Conservation (phyloP, 2,113 vertebrate species). For the Harpagus bidentatus region DNA sequence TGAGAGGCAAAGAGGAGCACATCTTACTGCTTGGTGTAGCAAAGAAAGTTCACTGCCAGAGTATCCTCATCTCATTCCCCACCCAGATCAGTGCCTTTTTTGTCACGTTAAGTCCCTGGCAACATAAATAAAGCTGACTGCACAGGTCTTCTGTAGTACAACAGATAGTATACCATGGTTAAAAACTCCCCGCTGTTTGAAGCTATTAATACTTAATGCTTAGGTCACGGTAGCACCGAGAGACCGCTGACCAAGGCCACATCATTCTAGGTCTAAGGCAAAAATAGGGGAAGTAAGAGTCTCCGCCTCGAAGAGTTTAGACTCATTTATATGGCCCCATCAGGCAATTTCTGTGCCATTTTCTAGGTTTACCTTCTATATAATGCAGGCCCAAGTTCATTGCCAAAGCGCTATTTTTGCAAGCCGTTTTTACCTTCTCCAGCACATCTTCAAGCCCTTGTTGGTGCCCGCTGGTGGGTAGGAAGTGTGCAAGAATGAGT, state of each 20-base stretch:
- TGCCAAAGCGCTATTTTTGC: not conserved
- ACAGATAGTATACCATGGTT: not conserved
- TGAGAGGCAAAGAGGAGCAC: not conserved
- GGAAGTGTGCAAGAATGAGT: not conserved
- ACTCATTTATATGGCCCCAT: not conserved
- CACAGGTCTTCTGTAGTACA: not conserved
- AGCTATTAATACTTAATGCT: not conserved
- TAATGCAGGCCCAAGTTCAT: not conserved
- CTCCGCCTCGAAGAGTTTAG: not conserved
- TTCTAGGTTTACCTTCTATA: not conserved
- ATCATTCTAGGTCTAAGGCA: not conserved
- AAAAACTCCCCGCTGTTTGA: not conserved
- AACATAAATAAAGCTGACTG: not conserved
- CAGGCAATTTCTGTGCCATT: not conserved
- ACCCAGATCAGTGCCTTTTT: not conserved
- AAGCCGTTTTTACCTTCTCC: not conserved
- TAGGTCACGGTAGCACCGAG: not conserved
- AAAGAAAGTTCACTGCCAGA: not conserved
- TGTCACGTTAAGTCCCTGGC: not conserved
- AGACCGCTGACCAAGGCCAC: not conserved
- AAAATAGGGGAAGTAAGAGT: not conserved
- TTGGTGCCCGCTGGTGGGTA: not conserved
- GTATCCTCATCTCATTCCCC: not conserved
- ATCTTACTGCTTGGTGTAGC: not conserved
- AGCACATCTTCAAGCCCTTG: not conserved